Conservation (phyloP, 2,888 invertebrate genomes). For the Drosophila tripunctata region DNA sequence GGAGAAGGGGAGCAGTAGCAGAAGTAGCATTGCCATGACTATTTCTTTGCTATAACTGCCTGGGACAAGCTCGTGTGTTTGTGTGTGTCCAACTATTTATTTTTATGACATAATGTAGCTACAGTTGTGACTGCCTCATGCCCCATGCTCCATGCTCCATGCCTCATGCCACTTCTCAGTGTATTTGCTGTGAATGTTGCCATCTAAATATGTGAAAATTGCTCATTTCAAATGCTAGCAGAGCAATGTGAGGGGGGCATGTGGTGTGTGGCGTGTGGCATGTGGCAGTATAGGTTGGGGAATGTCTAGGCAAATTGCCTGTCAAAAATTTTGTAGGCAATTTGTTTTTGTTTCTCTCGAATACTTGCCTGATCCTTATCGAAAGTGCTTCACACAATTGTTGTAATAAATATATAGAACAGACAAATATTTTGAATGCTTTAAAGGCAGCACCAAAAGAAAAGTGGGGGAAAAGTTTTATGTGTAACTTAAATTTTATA, state of each 20-base stretch:
- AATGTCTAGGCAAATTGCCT: conserved; percentile 72
- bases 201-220: conserved; percentile 77
- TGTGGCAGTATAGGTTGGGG: not conserved
- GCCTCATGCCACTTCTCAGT: conserved; percentile 2
- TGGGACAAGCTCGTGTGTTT: conserved; percentile 19
- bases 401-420: conserved; percentile 47
- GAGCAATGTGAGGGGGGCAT: conserved; percentile 9
- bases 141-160: not conserved
- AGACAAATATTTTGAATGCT: no score
- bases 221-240: conserved; percentile 71
- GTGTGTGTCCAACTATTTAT: conserved; percentile 68
- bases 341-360: conserved; percentile 57
- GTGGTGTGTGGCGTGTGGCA: not conserved
- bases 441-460: no score
- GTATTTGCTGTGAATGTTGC: conserved; percentile 51
- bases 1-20: not conserved
- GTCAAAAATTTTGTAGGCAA: conserved; percentile 75
- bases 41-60: conserved; percentile 53
- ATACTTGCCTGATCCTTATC: conserved; percentile 55
- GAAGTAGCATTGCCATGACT: conserved; percentile 47
- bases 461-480: no score
- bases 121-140: conserved; percentile 38
- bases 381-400: conserved; percentile 58
- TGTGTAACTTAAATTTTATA: no score
- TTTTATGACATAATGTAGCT: conserved; percentile 74